Percentiles rank a stretch among this genome's conserved stretches.
These are phyloP conservation scores for Axea sp. DNA, from an alignment of 2,888 invertebrate genomes.

Conservation along the genomic window DNA sequence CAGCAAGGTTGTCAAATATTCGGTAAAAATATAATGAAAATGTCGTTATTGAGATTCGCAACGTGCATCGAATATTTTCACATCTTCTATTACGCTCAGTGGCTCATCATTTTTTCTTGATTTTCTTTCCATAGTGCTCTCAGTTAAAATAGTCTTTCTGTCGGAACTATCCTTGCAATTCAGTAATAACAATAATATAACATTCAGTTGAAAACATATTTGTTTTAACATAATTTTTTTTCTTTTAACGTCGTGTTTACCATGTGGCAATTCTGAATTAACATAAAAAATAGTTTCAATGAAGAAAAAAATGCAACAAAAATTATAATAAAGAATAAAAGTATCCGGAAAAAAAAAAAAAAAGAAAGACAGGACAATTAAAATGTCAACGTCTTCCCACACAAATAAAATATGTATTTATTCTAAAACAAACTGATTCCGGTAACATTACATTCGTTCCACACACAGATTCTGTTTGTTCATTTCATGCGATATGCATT, in stretches of 20 bases:
- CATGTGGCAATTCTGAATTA: neutral
- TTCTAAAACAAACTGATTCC: conserved; percentile 7
- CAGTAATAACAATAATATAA: conserved; percentile 14
- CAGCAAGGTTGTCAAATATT: conserved; percentile 18
- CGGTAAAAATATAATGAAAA: conserved; percentile 28
- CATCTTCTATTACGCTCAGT: conserved; percentile 27
- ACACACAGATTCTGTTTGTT: neutral
- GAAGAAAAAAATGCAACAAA: neutral
- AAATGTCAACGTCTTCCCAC: neutral
- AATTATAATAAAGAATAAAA: neutral
- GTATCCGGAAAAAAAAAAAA: neutral
- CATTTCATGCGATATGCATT: conserved; percentile 25
- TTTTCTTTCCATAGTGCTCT: conserved; percentile 3
- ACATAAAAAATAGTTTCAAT: neutral
- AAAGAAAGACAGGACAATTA: conserved; percentile 13
- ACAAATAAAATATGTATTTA: conserved; percentile 3
- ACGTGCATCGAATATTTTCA: conserved; percentile 12
- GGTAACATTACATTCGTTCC: conserved; percentile 3
- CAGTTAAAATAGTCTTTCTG: conserved; percentile 21
- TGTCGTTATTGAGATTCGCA: neutral
- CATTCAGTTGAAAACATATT: conserved; percentile 29
- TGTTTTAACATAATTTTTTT: conserved; percentile 6
- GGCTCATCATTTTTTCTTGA: conserved; percentile 29
- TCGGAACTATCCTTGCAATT: conserved; percentile 20
- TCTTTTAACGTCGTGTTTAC: neutral